These are phyloP conservation scores for Dicaeum eximium DNA, from an alignment of 2,113 vertebrate genomes.

Conservation along the genomic window DNA sequence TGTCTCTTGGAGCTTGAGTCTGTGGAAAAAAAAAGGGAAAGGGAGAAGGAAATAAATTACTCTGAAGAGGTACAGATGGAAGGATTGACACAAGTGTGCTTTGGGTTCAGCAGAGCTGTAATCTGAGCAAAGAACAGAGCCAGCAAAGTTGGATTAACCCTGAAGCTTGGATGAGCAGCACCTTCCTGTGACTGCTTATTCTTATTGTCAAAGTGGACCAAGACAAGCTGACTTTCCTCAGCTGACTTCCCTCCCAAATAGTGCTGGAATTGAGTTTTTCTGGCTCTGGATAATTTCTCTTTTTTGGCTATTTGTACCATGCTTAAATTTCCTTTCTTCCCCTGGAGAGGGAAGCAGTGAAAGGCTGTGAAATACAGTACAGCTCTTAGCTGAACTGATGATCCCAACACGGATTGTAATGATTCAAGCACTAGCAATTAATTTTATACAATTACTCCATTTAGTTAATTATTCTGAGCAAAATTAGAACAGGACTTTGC, in stretches of 20 bases:
- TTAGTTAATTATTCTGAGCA: background rate
- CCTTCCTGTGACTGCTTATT: background rate
- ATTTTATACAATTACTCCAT: background rate
- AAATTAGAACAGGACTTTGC: background rate
- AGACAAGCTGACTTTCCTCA: background rate
- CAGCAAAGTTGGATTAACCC: background rate
- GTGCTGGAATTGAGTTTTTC: background rate
- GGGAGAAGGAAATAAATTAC: background rate
- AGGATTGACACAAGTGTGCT: accelerated
- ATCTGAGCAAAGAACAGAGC: background rate
- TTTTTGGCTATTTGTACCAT: background rate
- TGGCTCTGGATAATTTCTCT: background rate
- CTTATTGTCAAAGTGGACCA: background rate
- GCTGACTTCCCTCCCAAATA: background rate
- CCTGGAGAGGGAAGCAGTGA: background rate
- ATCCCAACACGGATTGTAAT: background rate
- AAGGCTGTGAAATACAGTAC: background rate
- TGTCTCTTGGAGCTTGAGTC: background rate
- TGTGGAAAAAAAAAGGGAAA: background rate
- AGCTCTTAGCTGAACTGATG: background rate
- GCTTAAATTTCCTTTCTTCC: background rate
- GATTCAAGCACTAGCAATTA: background rate
- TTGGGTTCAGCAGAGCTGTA: background rate
- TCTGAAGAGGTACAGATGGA: background rate
- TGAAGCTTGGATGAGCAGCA: background rate